A percentile compares a stretch with the other conserved stretches of the same genome.
Conservation (phyloP, 2,888 invertebrate species). For the Physocephala rufipes region DNA sequence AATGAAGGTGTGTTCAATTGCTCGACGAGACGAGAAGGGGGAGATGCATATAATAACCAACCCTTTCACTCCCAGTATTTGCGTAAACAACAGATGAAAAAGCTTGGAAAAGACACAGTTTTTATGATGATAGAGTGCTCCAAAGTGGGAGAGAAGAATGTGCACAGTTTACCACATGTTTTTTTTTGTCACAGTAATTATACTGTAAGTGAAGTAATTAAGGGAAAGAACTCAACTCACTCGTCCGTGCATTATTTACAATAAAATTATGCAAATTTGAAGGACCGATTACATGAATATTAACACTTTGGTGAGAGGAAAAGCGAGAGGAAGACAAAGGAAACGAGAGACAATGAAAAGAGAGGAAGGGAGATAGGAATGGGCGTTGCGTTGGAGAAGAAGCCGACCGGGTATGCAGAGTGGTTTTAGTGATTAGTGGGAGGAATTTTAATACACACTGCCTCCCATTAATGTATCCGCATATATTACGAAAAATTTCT, state of each 20-base stretch:
- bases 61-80: neutral
- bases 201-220: conserved; percentile 26
- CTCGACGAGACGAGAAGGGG: neutral
- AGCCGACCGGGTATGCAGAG: too few relatives aligned
- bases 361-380: neutral
- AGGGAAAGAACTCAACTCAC: neutral
- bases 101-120: too few relatives aligned
- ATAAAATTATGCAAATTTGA: conserved; percentile 16
- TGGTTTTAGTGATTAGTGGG: too few relatives aligned
- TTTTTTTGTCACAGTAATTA: neutral
- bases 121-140: neutral
- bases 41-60: neutral
- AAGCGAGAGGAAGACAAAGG: neutral
- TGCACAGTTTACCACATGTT: neutral
- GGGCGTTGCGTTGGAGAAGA: too few relatives aligned
- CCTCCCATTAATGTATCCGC: too few relatives aligned
- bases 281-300: neutral
- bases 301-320: neutral
- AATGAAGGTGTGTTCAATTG: too few relatives aligned
- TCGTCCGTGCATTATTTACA: neutral
- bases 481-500: too few relatives aligned
- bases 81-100: too few relatives aligned
- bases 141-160: neutral
- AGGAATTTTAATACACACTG: too few relatives aligned
- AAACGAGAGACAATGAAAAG: neutral